Conservation (phyloP, 2,888 invertebrate genomes). For the Pristionchus entomophagus region DNA sequence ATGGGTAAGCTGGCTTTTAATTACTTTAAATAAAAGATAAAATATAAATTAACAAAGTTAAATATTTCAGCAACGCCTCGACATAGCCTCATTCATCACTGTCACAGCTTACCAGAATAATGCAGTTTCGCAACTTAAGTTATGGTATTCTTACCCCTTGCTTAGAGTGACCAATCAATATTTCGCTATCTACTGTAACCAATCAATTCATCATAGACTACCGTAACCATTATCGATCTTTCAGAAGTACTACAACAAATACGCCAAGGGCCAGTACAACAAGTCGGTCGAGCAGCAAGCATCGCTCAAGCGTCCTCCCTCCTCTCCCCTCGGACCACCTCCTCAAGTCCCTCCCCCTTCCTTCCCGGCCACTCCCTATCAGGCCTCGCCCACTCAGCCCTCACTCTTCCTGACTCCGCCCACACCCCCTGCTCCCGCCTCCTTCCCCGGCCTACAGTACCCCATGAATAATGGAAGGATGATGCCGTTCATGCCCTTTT, state of each 20-base stretch:
- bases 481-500: too few species aligned
- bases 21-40: background rate
- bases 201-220: background rate
- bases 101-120: conserved; percentile 38
- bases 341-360: too few species aligned
- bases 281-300: background rate
- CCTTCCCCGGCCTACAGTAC: too few species aligned
- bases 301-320: background rate
- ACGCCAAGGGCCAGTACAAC: background rate
- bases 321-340: too few species aligned
- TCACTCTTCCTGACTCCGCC: too few species aligned
- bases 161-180: too few species aligned
- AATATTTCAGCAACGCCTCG: conserved; percentile 13
- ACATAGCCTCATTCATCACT: conserved; percentile 13
- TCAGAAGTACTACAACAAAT: background rate
- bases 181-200: background rate
- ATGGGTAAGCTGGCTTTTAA: background rate
- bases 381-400: too few species aligned
- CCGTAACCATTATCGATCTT: background rate
- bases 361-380: too few species aligned
- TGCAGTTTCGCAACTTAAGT: background rate
- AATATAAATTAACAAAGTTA: background rate
- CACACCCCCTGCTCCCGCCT: too few species aligned
- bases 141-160: background rate
- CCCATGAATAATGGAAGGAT: too few species aligned